Conservation (phyloP, 2,113 vertebrate genomes). For the Cottus gobio region DNA sequence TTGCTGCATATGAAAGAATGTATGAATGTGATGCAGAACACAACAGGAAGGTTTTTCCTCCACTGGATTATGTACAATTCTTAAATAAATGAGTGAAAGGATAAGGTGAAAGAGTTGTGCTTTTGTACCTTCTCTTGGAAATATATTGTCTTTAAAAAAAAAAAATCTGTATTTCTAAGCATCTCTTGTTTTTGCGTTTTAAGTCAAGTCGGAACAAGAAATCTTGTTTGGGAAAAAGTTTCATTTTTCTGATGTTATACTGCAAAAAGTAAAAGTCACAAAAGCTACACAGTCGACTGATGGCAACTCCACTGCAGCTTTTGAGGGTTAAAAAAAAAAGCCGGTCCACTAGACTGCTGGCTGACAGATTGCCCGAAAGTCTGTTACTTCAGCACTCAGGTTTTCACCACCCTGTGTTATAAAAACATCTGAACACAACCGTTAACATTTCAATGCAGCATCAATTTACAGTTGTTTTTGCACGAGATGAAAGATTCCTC, state of each 20-base stretch:
- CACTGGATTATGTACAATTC: not conserved
- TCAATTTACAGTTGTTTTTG: conserved; percentile 31
- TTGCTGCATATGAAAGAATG: too few relatives aligned
- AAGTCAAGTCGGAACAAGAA: not conserved
- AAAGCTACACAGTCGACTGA: not conserved
- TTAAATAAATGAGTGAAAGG: not conserved
- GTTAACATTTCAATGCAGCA: conserved; percentile 27
- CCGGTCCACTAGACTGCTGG: not conserved
- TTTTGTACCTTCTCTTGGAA: not conserved
- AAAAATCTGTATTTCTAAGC: not conserved
- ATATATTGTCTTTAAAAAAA: too few relatives aligned
- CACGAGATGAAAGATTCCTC: conserved; percentile 52
- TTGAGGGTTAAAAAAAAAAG: not conserved
- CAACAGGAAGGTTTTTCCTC: not conserved
- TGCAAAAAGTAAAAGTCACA: not conserved
- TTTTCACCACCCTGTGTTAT: conserved; percentile 37
- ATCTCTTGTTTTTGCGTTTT: not conserved
- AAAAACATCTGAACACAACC: conserved; percentile 37
- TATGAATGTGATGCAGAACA: not conserved
- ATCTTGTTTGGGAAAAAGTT: not conserved
- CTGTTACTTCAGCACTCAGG: conserved; percentile 26
- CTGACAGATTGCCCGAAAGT: not conserved
- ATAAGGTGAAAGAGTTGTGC: not conserved
- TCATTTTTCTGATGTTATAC: not conserved
- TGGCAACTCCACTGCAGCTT: not conserved